Conservation (phyloP, 2,888 invertebrate species). For the Hydrotaea diabolus region DNA sequence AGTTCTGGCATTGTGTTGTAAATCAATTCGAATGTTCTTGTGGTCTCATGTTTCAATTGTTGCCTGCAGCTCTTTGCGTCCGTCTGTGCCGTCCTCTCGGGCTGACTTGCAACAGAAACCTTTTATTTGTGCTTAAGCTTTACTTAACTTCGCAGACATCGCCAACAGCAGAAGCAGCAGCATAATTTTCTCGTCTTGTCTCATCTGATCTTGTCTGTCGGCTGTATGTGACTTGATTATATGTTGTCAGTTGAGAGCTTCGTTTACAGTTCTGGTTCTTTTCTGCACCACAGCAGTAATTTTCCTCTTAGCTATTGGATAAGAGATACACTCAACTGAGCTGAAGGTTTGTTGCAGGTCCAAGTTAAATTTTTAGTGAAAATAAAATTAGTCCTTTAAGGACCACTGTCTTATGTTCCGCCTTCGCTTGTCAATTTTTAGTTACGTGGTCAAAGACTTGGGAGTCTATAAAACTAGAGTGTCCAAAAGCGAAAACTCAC, state of each 20-base stretch:
- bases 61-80: slow-evolving; percentile 55
- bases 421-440: too few species aligned
- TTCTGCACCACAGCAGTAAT: not conserved
- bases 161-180: too few species aligned
- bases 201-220: slow-evolving; percentile 39
- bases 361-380: not conserved
- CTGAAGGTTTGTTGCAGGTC: not conserved
- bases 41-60: slow-evolving; percentile 63
- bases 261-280: slow-evolving; percentile 20
- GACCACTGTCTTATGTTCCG: too few species aligned
- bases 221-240: slow-evolving; percentile 59
- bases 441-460: too few species aligned
- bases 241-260: slow-evolving; percentile 49
- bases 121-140: slow-evolving; percentile 62
- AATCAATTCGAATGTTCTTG: slow-evolving; percentile 61
- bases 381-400: too few species aligned
- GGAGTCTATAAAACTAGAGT: too few species aligned
- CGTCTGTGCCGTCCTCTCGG: not conserved
- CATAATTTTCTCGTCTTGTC: slow-evolving; percentile 33
- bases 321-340: not conserved
- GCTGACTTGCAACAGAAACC: slow-evolving; percentile 50
- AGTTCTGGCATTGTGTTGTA: slow-evolving; percentile 30
- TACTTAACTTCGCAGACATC: slow-evolving; percentile 49
- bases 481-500: too few species aligned
- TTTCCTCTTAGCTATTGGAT: not conserved